Evolutionary conservation across 2,888 invertebrate species (phyloP).

Genomic region (Thera obeliscata): DNA sequence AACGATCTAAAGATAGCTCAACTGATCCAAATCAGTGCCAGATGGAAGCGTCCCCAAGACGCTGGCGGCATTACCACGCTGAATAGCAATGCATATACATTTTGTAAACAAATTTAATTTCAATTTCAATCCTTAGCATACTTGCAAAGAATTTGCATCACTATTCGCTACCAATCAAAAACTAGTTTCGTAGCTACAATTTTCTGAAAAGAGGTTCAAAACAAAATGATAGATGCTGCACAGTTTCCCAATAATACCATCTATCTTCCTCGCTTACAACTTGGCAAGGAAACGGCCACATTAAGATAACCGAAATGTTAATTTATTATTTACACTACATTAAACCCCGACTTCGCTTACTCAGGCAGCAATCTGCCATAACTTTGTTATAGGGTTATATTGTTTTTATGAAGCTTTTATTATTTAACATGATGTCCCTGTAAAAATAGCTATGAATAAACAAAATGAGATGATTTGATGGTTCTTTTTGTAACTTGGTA

Average conservation of each 20-base stretch:
- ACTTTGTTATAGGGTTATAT: constrained; percentile 33
- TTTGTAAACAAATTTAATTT: too few relatives aligned
- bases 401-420: constrained; percentile 32
- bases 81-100: too few relatives aligned
- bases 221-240: constrained; percentile 16
- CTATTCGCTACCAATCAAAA: too few relatives aligned
- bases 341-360: constrained; percentile 52
- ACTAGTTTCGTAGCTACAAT: not conserved
- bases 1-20: too few relatives aligned
- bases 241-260: constrained; percentile 22
- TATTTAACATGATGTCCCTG: constrained; percentile 23
- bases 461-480: constrained; percentile 4
- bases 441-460: constrained; percentile 23
- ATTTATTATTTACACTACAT: constrained; percentile 77
- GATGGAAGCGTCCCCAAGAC: too few relatives aligned
- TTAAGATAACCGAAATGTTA: constrained; percentile 74
- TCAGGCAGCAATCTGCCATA: constrained; percentile 36
- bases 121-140: too few relatives aligned
- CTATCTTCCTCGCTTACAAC: constrained; percentile 37
- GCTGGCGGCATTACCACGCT: too few relatives aligned
- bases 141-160: too few relatives aligned
- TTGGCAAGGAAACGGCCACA: constrained; percentile 63
- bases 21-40: too few relatives aligned
- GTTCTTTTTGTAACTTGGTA: constrained; percentile 1
- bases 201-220: not conserved